Evolutionary conservation across 2,797 vertebrate species (phyloP), one percentile per base, ranked within the genome.

Genomic region (Cyclopterus lumpus): DNA sequence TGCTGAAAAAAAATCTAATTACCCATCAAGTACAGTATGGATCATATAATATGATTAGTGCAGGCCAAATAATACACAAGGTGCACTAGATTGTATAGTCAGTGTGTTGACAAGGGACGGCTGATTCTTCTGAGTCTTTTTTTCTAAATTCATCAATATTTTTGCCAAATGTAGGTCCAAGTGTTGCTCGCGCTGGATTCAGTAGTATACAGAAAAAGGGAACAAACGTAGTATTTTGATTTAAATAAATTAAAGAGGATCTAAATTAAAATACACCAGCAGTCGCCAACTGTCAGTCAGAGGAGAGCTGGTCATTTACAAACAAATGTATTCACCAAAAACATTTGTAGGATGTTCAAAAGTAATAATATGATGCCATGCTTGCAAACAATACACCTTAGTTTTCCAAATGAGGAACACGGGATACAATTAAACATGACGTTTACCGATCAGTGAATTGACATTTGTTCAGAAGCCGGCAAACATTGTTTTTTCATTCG

Each of bases 1-100:
- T 22, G 71, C 71, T 78, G 60, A 89, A 89, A 74, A 18, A 18
- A 79, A 87, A 82, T 81, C 55, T 76, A 82, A 90, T 88, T 73
- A 67, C 73, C 81, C 62, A 74, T 84, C 55, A 86, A 62, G 64
- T 46, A 66, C 34, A 55, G 64, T 48, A 73, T 55, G 59, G 40
- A 61, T 75, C 65, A 81, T 77, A 72, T 78, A 78, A 83, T 80
- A 75, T 67, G 59, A 77, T 62, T 74, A 58, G 65, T 28, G 14
- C 24, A 18, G 20, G 36, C 30, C 60, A 71, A 81, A 79, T 84
- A 81, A 75, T 55, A 62, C 49, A 85, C 28, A 62, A 53, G 30
- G 22, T 65, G 20, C 34, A 18, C 18, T 48, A 34, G 12, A 28
- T 68, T 48, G 44, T 57, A 54, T 20, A 68, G 16, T 22, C 67